phyloP scores from a whole-genome alignment of 1,140 invertebrate species.

The Drosophila funebris region DNA sequence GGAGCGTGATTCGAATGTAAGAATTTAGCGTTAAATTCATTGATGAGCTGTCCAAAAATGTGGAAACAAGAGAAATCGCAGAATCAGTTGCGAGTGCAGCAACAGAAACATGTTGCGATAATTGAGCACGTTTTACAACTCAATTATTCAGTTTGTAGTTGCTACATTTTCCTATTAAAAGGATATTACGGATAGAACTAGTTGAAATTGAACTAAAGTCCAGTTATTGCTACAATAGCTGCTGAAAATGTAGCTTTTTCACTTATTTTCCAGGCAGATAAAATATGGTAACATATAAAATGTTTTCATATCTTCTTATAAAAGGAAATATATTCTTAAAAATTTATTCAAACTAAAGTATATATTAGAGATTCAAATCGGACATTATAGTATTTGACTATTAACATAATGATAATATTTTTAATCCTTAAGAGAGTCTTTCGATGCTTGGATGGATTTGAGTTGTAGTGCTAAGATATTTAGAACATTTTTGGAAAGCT shows the following conservation, averaged over 20 bases:
- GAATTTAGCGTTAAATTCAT: slow-evolving; percentile 29
- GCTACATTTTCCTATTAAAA: background rate
- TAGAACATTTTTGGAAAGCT: slow-evolving; percentile 13
- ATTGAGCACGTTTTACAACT: slow-evolving; percentile 49
- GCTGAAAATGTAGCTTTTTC: too few relatives aligned
- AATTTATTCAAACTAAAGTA: too few relatives aligned
- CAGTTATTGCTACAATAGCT: background rate
- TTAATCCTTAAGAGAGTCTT: too few relatives aligned
- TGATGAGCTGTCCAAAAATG: slow-evolving; percentile 38
- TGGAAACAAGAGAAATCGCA: background rate
- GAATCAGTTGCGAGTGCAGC: background rate
- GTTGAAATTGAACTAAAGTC: background rate
- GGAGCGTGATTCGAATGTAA: slow-evolving; percentile 45
- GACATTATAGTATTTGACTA: too few relatives aligned
- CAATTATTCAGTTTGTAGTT: slow-evolving; percentile 41
- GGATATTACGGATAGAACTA: background rate
- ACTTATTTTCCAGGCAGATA: too few relatives aligned
- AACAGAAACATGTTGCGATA: slow-evolving; percentile 13
- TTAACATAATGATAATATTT: too few relatives aligned
- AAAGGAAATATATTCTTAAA: too few relatives aligned
- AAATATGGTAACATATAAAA: too few relatives aligned
- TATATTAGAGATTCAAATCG: too few relatives aligned
- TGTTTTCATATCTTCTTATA: too few relatives aligned
- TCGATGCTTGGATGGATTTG: too few relatives aligned
- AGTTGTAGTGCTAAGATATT: too few relatives aligned